Evolutionary conservation across 2,113 vertebrate species (phyloP).

Genomic region (Dicrurus megarhynchus): DNA sequence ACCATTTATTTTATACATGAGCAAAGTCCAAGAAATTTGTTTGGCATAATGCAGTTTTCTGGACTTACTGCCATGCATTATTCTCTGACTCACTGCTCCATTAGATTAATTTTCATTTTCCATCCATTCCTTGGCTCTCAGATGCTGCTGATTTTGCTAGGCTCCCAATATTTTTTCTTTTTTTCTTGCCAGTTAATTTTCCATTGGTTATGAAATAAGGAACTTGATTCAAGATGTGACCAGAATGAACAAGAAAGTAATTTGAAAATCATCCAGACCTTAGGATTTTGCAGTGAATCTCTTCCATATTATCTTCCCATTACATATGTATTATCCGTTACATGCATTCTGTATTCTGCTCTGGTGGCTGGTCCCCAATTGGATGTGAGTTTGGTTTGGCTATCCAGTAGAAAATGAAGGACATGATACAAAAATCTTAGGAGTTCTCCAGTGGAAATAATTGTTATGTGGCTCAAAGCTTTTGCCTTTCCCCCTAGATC

Average conservation of each 20-base stretch:
- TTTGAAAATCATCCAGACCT: not conserved
- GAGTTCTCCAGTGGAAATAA: not conserved
- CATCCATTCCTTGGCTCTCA: not conserved
- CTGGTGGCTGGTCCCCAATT: not conserved
- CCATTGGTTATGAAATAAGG: not conserved
- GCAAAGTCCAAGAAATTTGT: not conserved
- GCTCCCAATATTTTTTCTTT: not conserved
- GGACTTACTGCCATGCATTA: not conserved
- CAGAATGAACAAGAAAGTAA: not conserved
- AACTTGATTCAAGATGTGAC: not conserved
- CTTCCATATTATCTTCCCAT: not conserved
- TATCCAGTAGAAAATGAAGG: not conserved
- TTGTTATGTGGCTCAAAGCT: not conserved
- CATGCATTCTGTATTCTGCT: not conserved
- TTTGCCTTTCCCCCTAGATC: not conserved
- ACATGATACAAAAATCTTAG: not conserved
- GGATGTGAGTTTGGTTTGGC: not conserved
- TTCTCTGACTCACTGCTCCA: not conserved
- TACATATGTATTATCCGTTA: not conserved
- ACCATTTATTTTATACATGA: not conserved
- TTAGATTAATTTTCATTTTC: not conserved
- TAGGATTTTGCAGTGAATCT: not conserved
- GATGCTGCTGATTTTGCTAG: not conserved
- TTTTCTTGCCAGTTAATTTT: not conserved
- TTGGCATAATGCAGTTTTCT: not conserved